Conservation (phyloP, 2,113 vertebrate species). For the Phylloscopus trochiloides region DNA sequence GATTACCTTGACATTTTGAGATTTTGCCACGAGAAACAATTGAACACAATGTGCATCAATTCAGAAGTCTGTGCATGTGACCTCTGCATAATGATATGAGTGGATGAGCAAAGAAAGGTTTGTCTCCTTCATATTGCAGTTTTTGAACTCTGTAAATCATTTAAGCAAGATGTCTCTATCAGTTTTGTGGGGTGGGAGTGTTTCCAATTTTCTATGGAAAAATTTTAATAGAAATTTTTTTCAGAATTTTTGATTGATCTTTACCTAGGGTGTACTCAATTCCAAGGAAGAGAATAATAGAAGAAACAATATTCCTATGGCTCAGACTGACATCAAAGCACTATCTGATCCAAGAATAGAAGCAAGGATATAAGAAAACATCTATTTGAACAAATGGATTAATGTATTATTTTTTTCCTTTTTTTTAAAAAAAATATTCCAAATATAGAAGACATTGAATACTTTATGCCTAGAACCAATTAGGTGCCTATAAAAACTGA, state of each 20-base stretch:
- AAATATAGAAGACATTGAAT: neutral
- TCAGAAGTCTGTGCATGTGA: neutral
- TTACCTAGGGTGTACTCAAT: neutral
- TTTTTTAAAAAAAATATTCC: neutral
- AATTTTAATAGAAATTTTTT: neutral
- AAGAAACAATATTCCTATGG: neutral
- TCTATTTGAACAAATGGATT: neutral
- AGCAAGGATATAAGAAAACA: neutral
- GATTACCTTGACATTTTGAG: neutral
- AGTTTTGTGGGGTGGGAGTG: accelerated
- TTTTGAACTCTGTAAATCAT: neutral
- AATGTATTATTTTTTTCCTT: neutral
- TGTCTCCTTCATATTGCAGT: neutral
- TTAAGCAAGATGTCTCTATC: neutral
- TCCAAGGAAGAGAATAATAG: neutral
- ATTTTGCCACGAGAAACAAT: neutral
- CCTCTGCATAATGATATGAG: neutral
- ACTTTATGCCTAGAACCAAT: neutral
- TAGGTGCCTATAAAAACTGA: neutral
- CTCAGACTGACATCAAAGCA: neutral
- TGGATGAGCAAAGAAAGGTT: neutral
- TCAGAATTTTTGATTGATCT: neutral
- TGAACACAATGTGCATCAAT: neutral
- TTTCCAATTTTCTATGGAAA: neutral
- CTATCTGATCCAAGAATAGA: neutral